Evolutionary conservation across 2,888 invertebrate genomes (phyloP), one percentile per base, ranked within the genome.

Genomic region (Dryadula phaetusa): DNA sequence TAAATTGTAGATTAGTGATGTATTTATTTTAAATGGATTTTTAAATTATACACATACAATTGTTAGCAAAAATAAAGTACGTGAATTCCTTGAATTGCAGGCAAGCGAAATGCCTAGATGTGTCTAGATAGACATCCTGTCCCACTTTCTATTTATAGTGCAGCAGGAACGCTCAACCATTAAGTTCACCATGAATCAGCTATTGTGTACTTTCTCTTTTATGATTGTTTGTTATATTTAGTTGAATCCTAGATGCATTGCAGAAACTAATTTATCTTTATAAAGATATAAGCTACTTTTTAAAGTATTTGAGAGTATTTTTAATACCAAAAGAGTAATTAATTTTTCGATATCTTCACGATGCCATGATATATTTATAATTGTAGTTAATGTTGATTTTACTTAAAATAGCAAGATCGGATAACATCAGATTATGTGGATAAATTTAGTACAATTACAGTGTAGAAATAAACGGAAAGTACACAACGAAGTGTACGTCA

Each of bases 91-190:
- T 22, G n/a, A 37, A 2, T 10, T 37, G 12, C 42, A 61, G 60
- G 62, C 62, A 58, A 64, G 67, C 56, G 49, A 62, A 46, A 47
- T 67, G 18, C 73, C 66, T 68, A 67, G 62, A 58, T 71, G 67
- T 66, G 54, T 47, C 56, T 67, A 52, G 60, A 52, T 65, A 52
- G 28, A 77, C 80, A 86, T 87, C 86, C 85, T 86, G 85, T 85
- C 86, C 87, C 72, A 86, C 79, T 82, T 85, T 83, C 84, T 86
- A 84, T 83, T 77, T 80, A 80, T 83, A 85, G 81, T 70, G 61
- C n/a, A 62, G 44, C 65, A 68, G 75, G 76, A 75, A 70, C 71
- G 66, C 42, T 61, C 20, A 25, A 47, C 46, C 67, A 66, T 66
- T 63, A 60, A 64, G 60, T 40, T 64, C 44, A 54, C 32, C 62